Conservation (phyloP, 2,888 invertebrate genomes). For the Troides helena region DNA sequence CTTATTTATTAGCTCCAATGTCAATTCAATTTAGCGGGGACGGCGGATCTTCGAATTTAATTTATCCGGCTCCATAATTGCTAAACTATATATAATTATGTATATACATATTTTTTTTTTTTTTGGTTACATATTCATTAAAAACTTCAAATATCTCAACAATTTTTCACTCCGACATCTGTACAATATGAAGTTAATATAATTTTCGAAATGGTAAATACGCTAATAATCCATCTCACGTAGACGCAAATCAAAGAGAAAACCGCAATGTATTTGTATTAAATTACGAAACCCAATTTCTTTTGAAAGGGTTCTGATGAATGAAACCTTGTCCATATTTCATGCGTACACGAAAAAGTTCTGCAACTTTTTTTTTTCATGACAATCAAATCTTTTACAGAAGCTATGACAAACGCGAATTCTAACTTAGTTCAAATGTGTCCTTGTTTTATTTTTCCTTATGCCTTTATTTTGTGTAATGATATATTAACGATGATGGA, state of each 20-base stretch:
- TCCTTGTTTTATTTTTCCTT: background rate
- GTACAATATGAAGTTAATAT: no score
- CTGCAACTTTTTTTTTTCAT: conserved; percentile 2
- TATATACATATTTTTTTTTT: background rate
- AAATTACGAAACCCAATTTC: conserved; percentile 4
- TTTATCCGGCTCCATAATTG: background rate
- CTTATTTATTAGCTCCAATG: background rate
- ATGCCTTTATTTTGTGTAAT: background rate
- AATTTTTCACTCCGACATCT: no score
- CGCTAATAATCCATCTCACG: background rate
- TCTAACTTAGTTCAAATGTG: background rate
- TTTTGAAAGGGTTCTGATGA: conserved; percentile 5
- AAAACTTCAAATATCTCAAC: no score
- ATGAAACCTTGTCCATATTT: conserved; percentile 11
- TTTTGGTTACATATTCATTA: background rate
- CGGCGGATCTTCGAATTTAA: background rate
- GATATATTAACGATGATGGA: no score
- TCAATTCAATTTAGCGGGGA: background rate
- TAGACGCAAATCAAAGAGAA: background rate
- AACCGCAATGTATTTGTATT: conserved; percentile 5
- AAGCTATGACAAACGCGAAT: background rate
- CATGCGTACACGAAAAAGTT: conserved; percentile 2
- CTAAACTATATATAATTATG: background rate
- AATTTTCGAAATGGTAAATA: background rate
- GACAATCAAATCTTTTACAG: conserved; percentile 1